Base-by-base conservation (phyloP, 2,797 vertebrate genomes). In the Neostethus bicornis region DNA sequence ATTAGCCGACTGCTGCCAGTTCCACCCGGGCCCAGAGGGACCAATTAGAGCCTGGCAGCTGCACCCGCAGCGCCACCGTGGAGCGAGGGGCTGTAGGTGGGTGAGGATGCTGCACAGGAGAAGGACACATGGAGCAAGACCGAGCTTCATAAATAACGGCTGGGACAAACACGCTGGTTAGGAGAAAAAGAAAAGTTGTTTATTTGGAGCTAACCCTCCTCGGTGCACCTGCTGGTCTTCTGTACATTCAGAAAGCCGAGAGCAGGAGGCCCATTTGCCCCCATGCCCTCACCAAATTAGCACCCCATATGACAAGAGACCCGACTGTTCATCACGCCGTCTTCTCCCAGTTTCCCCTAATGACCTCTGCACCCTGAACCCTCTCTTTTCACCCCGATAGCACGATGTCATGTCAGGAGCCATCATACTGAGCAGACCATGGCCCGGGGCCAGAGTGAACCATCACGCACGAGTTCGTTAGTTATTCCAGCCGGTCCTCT, bases 11-110 rank as follows among this genome's bases (percentile, higher is more conserved):
- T 38, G 51, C 73, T 74, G 78, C 81, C 81, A 77, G 72, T 49
- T 79, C 78, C 52, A 60, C 63, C 32, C 2, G 24, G 57, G 75
- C 91, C 85, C 89, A 89, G 66, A 81, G 90, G 89, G 89, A 89
- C 87, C 86, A 91, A 91, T 92, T 91, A 91, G 79, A 57, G 26
- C 61, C 59, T 78, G 81, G 81, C 90, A 92, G 88, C 87, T 90
- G 86, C 69, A 83, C 52, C 74, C 61, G 47, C 63, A 77, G 75
- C 77, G 75, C 72, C 83, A 80, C 76, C 62, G 25, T 39, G 64
- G 73, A 73, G 72, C 53, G 58, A 51, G 45, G 48, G 71, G 43
- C 45, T 12, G 35, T 37, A 51, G 47, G 43, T 61, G 64, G 73
- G 50, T 52, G 56, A 72, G 61, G 66, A 73, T 63, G 66, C 54